A percentile compares a stretch with the other conserved stretches of the same genome.
These are phyloP conservation scores for Odontamblyopus rebecca DNA, from an alignment of 2,797 vertebrate genomes.

Conservation along the genomic window DNA sequence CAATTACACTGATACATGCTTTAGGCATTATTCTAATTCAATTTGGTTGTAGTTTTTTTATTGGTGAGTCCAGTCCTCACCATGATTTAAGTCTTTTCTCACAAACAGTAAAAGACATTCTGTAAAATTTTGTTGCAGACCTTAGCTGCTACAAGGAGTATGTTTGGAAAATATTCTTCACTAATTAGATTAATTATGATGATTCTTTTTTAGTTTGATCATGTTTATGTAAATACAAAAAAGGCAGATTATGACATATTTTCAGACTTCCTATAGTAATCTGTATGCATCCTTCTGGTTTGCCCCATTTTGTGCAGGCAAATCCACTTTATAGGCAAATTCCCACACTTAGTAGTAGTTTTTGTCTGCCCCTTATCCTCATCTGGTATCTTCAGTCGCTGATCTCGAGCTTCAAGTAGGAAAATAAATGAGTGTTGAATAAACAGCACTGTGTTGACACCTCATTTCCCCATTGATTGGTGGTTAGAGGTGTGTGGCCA, in stretches of 20 bases:
- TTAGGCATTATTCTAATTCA: constrained; percentile 9
- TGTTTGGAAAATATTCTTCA: neutral
- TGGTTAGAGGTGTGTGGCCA: constrained; percentile 79
- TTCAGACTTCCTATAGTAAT: neutral
- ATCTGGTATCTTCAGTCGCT: constrained; percentile 58
- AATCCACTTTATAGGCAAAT: neutral
- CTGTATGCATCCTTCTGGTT: neutral
- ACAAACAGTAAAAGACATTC: too few species aligned
- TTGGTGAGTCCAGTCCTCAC: neutral
- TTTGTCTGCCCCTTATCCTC: constrained; percentile 30
- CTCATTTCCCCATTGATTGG: constrained; percentile 83
- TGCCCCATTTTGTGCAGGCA: neutral
- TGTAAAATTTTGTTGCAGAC: neutral
- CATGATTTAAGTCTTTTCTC: too few species aligned
- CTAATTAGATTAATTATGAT: neutral
- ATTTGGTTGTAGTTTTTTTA: neutral
- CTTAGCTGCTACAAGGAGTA: neutral
- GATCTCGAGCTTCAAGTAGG: constrained; percentile 67
- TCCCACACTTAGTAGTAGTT: neutral
- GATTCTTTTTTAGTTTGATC: too few species aligned
- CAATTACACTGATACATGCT: constrained; percentile 29
- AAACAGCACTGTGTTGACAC: constrained; percentile 82
- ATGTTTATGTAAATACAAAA: neutral
- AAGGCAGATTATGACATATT: neutral
- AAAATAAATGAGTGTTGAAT: constrained; percentile 79